Percentiles rank a stretch among this genome's conserved stretches.
Conservation (phyloP, 2,113 vertebrate genomes). For the Turdus rufiventris region DNA sequence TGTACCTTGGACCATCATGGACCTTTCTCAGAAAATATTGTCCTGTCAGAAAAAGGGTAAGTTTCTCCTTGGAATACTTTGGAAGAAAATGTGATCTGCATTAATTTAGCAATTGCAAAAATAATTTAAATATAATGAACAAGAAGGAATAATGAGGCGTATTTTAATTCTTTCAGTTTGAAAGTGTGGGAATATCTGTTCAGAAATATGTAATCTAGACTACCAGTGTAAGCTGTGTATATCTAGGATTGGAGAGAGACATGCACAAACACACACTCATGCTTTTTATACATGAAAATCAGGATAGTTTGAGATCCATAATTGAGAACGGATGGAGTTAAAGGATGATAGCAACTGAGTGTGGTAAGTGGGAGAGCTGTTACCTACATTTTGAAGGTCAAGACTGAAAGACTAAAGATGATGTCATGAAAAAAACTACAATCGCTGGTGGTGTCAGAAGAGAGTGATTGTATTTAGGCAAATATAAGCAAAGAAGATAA, state of each 20-base stretch:
- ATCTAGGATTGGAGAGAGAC: neutral
- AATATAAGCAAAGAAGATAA: neutral
- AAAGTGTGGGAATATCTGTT: neutral
- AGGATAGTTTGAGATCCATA: neutral
- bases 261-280: accelerated
- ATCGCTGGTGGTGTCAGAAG: neutral
- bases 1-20: neutral
- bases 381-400: neutral
- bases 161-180: neutral
- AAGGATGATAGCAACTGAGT: neutral
- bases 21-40: neutral
- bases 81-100: neutral
- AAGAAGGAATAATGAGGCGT: neutral
- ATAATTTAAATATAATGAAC: neutral
- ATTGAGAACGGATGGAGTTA: neutral
- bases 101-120: neutral
- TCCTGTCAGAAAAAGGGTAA: neutral
- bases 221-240: neutral
- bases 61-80: neutral
- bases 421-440: neutral
- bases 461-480: neutral
- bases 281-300: neutral
- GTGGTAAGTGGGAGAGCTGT: neutral
- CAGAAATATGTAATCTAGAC: neutral
- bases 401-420: neutral